Conservation (phyloP, 2,113 vertebrate genomes). For the Pomatorhinus ruficollis region DNA sequence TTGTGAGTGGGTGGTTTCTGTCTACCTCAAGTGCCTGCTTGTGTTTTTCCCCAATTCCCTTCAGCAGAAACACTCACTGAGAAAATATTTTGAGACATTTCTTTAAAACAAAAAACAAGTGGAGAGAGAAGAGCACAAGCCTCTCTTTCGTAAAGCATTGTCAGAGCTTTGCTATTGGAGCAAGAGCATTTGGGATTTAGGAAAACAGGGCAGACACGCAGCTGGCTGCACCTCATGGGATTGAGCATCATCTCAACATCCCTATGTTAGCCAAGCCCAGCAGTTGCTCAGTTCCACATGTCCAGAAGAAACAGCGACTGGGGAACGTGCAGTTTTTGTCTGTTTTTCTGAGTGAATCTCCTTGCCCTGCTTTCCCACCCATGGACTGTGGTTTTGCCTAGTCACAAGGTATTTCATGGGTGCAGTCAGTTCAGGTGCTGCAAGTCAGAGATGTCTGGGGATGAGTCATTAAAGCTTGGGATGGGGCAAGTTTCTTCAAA, state of each 20-base stretch:
- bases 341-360: not conserved
- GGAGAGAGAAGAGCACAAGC: not conserved
- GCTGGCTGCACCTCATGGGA: accelerated
- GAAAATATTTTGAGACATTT: not conserved
- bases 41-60: not conserved
- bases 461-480: conserved; percentile 3
- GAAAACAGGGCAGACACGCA: not conserved
- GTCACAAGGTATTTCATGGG: not conserved
- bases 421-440: not conserved
- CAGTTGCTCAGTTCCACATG: not conserved
- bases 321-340: accelerated
- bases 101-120: not conserved
- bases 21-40: not conserved
- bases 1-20: not conserved
- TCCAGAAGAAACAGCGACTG: not conserved
- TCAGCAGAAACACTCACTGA: not conserved
- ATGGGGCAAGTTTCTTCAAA: not conserved
- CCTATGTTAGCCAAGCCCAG: not conserved
- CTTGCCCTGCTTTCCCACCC: not conserved
- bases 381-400: not conserved
- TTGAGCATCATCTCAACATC: not conserved
- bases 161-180: not conserved
- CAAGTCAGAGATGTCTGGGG: not conserved
- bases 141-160: not conserved
- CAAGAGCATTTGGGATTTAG: not conserved